Base-by-base conservation (phyloP, 92 coral and sea anemone genomes). In the Porites rus region DNA sequence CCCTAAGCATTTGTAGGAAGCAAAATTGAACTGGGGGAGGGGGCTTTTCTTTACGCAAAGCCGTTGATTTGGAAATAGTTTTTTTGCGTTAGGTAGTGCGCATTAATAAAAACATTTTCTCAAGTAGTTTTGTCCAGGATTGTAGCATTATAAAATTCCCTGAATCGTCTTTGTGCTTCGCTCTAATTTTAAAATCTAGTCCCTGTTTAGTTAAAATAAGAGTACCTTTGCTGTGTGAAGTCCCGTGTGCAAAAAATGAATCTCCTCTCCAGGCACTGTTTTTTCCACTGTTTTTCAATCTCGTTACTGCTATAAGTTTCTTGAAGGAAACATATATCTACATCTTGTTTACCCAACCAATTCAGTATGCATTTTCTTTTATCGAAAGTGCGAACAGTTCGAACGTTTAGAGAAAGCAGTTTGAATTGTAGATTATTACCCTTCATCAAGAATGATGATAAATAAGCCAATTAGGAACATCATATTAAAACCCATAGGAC, bases 171-270 rank as follows among this genome's bases (percentile, higher is more conserved):
- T 19, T 67, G 72, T 67, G 72, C 10, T 50, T 67, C 72, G 12
- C 72, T 38, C 77, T 72, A 38, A 38, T 72, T 11, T 25, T 14
- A 72, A 46, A 72, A 31, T 38, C 77, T 72, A 28, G 43, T 8
- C 77, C 77, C 77, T 72, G 56, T 72, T 72, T 38, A n/a, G 46
- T 51, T 72, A 70, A 43, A 24, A 70, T 70, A 70, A 70, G 43
- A 20, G 50, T 70, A 17, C 75, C 54, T 70, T 70, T 24, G 75
- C 75, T 70, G 10, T 70, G 75, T 9, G 38, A 17, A 9, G 38
- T 70, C 75, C 75, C 75, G 25, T 24, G 52, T 7, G 75, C 75
- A 18, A 70, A 70, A 43, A 17, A 70, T 16, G 25, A 17, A 70
- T 70, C 38, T 70, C 75, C 75, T 70, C 75, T 70, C 75, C 75